phyloP scores from a whole-genome alignment of 2,888 invertebrate species.

The Epistrophe eligans region DNA sequence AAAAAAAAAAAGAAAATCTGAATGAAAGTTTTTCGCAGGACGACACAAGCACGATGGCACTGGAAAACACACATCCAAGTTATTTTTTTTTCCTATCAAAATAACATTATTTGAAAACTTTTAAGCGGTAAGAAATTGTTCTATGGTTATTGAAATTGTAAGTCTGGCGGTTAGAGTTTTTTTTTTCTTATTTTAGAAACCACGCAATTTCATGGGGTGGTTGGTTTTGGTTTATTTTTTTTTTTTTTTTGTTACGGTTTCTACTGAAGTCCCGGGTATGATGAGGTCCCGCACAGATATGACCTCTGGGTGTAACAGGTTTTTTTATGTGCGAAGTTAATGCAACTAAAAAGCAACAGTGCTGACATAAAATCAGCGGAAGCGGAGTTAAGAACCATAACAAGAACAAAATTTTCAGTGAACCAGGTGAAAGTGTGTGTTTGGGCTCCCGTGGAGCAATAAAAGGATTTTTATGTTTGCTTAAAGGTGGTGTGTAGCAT shows the following conservation, averaged over 20 bases:
- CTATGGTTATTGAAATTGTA: slow-evolving; percentile 71
- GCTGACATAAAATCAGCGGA: slow-evolving; percentile 32
- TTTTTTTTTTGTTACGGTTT: slow-evolving; percentile 48
- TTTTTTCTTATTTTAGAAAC: slow-evolving; percentile 5
- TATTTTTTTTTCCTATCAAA: slow-evolving; percentile 42
- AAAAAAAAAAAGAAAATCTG: slow-evolving; percentile 29
- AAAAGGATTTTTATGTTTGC: slow-evolving; percentile 69
- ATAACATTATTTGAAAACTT: slow-evolving; percentile 74
- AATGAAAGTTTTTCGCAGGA: slow-evolving; percentile 48
- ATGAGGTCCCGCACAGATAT: slow-evolving; percentile 29
- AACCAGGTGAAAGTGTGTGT: slow-evolving; percentile 40
- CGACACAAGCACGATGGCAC: slow-evolving; percentile 7
- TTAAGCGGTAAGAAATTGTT: slow-evolving; percentile 73
- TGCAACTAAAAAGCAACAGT: slow-evolving; percentile 42
- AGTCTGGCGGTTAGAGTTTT: slow-evolving; percentile 35
- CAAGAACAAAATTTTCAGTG: slow-evolving; percentile 26
- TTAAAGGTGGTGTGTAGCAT: slow-evolving; percentile 42
- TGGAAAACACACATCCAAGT: slow-evolving; percentile 8
- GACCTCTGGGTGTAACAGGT: slow-evolving; percentile 69
- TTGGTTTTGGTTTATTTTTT: slow-evolving; percentile 28
- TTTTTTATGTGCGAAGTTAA: slow-evolving; percentile 50
- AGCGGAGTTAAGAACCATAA: slow-evolving; percentile 8
- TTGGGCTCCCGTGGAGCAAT: slow-evolving; percentile 45
- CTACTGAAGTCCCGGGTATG: slow-evolving; percentile 30
- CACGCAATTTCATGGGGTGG: slow-evolving; percentile 18